These are phyloP conservation scores for Chironex yamaguchii DNA, from an alignment of 30 jellyfish, hydroid and myxozoan genomes.

Conservation along the genomic window DNA sequence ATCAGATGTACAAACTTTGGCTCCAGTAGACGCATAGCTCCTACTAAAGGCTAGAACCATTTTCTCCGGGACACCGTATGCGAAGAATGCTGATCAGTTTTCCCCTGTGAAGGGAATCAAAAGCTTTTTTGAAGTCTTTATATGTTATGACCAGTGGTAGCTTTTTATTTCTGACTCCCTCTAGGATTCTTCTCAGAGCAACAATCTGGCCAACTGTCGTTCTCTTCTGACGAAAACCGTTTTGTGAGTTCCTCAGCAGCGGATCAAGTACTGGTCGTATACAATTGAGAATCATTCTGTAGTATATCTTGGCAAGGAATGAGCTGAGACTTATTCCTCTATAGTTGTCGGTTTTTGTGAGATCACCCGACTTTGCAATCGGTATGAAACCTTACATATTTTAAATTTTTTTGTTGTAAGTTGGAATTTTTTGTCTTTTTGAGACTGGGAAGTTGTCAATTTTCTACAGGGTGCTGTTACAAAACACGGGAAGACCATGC, in stretches of 20 bases:
- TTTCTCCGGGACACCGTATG: too few relatives aligned
- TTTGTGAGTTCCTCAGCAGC: slow-evolving; percentile 5
- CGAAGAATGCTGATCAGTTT: too few relatives aligned
- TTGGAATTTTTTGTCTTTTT: too few relatives aligned
- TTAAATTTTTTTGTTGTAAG: too few relatives aligned
- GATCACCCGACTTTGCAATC: slow-evolving; percentile 6
- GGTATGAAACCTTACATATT: slow-evolving; percentile 16
- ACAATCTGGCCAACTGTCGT: neutral
- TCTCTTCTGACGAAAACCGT: slow-evolving; percentile 22
- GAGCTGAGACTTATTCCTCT: neutral
- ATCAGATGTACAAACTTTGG: too few relatives aligned
- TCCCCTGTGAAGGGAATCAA: too few relatives aligned
- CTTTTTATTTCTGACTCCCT: neutral
- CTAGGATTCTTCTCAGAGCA: neutral
- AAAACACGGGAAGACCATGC: too few relatives aligned
- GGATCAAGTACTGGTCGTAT: slow-evolving; percentile 7
- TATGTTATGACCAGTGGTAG: neutral
- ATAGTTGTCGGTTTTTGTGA: neutral
- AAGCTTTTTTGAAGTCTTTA: neutral
- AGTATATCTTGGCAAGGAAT: slow-evolving; percentile 13
- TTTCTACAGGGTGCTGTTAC: too few relatives aligned
- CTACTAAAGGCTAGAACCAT: too few relatives aligned
- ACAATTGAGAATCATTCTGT: slow-evolving; percentile 2
- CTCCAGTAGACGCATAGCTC: too few relatives aligned
- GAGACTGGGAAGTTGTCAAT: too few relatives aligned